Evolutionary conservation across 2,797 vertebrate species (phyloP), one percentile per base, ranked within the genome.

Genomic region (Pipistrellus pipistrellus): DNA sequence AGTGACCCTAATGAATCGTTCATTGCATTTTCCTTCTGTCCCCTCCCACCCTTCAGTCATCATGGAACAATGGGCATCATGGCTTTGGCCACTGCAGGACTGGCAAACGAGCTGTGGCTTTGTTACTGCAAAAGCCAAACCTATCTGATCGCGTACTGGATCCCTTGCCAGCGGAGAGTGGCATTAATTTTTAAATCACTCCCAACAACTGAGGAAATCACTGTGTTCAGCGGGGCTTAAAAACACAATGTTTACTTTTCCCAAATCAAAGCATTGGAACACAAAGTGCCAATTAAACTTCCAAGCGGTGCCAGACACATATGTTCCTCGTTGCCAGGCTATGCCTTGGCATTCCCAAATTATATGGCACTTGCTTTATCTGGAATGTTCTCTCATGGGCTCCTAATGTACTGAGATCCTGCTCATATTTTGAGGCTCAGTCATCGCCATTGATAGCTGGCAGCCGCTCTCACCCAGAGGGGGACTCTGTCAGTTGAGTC

Each of bases 51-150:
- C 4, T 75, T 55, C 44, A 38, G 3, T 86, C 41, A 46, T 21
- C 30, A 25, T 20, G 8, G 11, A 20, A 27, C 6, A 35, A 18
- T 32, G 73, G 27, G 35, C 35, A 71, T 85, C 77, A 71, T 21
- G 8, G 9, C 46, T 87, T 73, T 78, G 80, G 68, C 66, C 86
- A 75, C 11, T 51, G 20, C 32, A 57, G 1, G 48, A 35, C 13
- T 64, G 41, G 53, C 51, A 83, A 78, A 88, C 41, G 35, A 71
- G 41, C 14, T 44, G 72, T 27, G 62, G n/a, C 53, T 77, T 57
- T 92, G 71, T 83, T 73, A 30, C 72, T 51, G 38, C 9, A 88
- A 64, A 84, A 59, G 57, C 66, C 82, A 95, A 84, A n/a, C 78
- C 48, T 4, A 38, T 84, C 62, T 44, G 48, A 17, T 14, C 59